Percentiles rank a stretch among this genome's conserved stretches.
phyloP scores from a whole-genome alignment of 2,888 invertebrate genomes.

The Drosophila incognita region DNA sequence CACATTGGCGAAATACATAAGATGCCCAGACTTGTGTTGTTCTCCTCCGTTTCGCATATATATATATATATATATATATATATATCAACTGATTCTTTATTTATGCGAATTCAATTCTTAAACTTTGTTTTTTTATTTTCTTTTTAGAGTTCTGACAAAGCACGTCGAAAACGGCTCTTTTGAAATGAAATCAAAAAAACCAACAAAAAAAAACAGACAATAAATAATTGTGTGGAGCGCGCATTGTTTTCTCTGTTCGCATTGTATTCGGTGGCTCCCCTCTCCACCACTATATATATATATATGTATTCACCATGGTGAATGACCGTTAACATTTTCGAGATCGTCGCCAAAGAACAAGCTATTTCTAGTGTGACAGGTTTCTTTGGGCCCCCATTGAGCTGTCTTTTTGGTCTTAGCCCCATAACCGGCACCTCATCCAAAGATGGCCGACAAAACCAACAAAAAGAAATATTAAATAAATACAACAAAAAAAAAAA shows the following conservation, averaged over 20 bases:
- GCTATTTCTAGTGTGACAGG: conserved; percentile 52
- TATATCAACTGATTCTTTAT: conserved; percentile 49
- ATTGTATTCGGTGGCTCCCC: conserved; percentile 15
- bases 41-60: conserved; percentile 45
- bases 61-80: too few relatives aligned
- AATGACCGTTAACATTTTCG: conserved; percentile 73
- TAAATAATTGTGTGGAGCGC: conserved; percentile 52
- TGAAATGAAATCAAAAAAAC: conserved; percentile 15
- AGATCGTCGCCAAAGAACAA: conserved; percentile 56
- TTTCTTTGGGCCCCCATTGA: conserved; percentile 39
- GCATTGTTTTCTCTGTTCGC: conserved; percentile 50
- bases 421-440: conserved; percentile 10
- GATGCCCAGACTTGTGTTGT: conserved; percentile 1
- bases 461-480: conserved; percentile 9
- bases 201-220: conserved; percentile 13
- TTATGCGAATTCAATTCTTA: conserved; percentile 11
- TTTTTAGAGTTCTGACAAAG: conserved; percentile 39
- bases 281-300: neutral
- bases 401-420: conserved; percentile 21
- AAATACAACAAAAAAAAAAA: neutral
- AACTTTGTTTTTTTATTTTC: conserved; percentile 5
- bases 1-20: conserved; percentile 28
- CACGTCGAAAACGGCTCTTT: conserved; percentile 39
- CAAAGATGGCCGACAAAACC: conserved; percentile 19
- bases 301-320: conserved; percentile 40